Evolutionary conservation across 2,888 invertebrate species (phyloP).

Genomic region (Axea sp.): DNA sequence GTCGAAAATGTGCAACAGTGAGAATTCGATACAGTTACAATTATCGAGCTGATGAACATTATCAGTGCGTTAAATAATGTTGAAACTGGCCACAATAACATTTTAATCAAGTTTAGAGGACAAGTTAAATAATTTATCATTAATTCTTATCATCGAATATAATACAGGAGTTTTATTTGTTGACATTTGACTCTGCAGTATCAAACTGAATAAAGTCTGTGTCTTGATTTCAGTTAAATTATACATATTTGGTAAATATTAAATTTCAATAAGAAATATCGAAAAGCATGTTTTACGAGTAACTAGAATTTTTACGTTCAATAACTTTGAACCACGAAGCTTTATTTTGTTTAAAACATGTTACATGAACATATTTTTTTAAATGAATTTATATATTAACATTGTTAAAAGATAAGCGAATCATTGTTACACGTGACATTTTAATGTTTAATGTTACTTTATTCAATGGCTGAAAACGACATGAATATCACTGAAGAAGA

Average conservation of each 20-base stretch:
- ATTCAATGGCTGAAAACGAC: conserved; percentile 3
- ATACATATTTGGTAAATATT: not conserved
- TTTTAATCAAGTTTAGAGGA: conserved; percentile 2
- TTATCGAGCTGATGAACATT: no score
- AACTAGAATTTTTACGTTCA: no score
- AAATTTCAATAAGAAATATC: not conserved
- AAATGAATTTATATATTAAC: no score
- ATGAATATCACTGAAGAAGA: conserved; percentile 71
- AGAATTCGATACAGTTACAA: no score
- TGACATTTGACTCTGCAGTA: conserved; percentile 55
- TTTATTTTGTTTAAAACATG: no score
- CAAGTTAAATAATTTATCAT: conserved; percentile 30
- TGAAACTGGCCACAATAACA: conserved; percentile 17
- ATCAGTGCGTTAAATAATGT: conserved; percentile 17
- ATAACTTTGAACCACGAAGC: no score
- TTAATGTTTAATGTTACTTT: not conserved
- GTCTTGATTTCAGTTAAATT: conserved; percentile 19
- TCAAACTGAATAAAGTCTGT: conserved; percentile 24
- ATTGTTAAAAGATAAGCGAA: not conserved
- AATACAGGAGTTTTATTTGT: conserved; percentile 35
- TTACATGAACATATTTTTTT: no score
- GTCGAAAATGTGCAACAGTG: no score
- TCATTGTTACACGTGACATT: not conserved
- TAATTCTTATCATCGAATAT: conserved; percentile 27
- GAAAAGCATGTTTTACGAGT: no score